Evolutionary conservation across 2,113 vertebrate species (phyloP).

Genomic region (human): GRCh38 chr12:112918501-112919000

Average conservation of each 20-base stretch:
- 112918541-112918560: too few species aligned
- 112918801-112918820: too few species aligned
- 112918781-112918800: neutral
- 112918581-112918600: neutral
- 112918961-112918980: neutral
- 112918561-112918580: neutral
- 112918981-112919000: neutral
- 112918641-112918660: neutral
- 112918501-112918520: too few species aligned
- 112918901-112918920: too few species aligned
- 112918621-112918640: neutral
- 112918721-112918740: neutral
- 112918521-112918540: too few species aligned
- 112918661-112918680: rapidly evolving
- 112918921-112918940: neutral
- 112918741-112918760: neutral
- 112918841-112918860: neutral
- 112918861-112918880: neutral
- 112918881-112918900: neutral
- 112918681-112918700: neutral
- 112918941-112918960: neutral
- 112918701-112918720: too few species aligned
- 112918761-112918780: neutral
- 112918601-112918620: neutral
- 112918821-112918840: neutral